Evolutionary conservation across 2,888 invertebrate species (phyloP), one percentile per base, ranked within the genome.

Genomic region (Gisinianus flammeolus): DNA sequence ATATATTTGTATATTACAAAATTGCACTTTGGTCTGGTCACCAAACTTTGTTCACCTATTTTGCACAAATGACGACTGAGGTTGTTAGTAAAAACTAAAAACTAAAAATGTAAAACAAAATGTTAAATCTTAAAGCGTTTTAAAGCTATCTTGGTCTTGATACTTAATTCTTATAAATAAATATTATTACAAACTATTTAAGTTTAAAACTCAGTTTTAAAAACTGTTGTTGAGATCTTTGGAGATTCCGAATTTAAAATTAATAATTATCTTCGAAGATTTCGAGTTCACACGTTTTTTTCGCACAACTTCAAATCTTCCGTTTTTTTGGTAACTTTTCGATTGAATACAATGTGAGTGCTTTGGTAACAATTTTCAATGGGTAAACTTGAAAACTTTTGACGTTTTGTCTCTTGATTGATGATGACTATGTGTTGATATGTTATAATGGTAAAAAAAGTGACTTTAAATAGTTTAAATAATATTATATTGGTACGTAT

Each of bases 221-320:
- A n/a, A n/a, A 62, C 22, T 26, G 2, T 62, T 12, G 8, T 62
- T 62, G 62, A 62, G 62, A 62, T 62, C 62, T 62, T 62, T 62
- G 62, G 62, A n/a, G n/a, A n/a, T n/a, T n/a, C n/a, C n/a, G n/a
- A n/a, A n/a, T n/a, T n/a, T n/a, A n/a, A n/a, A n/a, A n/a, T n/a
- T n/a, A n/a, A n/a, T n/a, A n/a, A n/a, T n/a, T n/a, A n/a, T n/a
- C n/a, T n/a, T n/a, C n/a, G n/a, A n/a, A n/a, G n/a, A n/a, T n/a
- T n/a, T 1, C 12, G 10, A 12, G 22, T 22, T 62, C 10, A 26
- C 62, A 62, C 2, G 3, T 5, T 62, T 26, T 62, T 62, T 62
- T 12, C 62, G 4, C 12, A 44, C 2, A 6, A 44, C 2, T n/a
- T n/a, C n/a, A 6, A 44, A 44, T 19, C 19, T 12, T 19, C 12